Evolutionary conservation across 2,113 vertebrate genomes (phyloP).

Genomic region (Gopherus evgoodei): DNA sequence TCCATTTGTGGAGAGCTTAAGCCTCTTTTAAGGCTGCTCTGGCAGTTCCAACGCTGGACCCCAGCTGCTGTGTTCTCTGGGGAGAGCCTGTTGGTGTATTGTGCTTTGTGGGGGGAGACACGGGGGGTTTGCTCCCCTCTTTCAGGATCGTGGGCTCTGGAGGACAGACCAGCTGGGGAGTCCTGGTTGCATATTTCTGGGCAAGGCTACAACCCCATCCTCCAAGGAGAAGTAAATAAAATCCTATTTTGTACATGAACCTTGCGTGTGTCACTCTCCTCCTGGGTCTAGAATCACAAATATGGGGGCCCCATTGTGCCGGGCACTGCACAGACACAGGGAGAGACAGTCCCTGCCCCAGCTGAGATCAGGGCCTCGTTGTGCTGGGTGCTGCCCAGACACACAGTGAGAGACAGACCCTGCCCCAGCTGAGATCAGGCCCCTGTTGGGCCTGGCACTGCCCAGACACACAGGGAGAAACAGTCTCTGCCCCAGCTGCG

Average conservation of each 20-base stretch:
- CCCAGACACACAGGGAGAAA: too few relatives aligned
- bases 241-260: background rate
- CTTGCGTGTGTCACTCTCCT: background rate
- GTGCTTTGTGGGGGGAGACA: background rate
- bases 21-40: background rate
- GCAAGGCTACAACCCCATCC: background rate
- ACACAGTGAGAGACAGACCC: too few relatives aligned
- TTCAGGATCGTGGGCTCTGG: background rate
- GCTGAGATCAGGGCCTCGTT: background rate
- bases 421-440: background rate
- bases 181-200: background rate
- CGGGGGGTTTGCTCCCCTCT: background rate
- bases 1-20: background rate
- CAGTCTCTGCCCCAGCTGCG: too few relatives aligned
- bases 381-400: too few relatives aligned
- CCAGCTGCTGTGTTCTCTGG: background rate
- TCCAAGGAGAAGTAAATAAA: background rate
- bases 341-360: too few relatives aligned
- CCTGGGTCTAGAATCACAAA: background rate
- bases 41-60: too few relatives aligned
- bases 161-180: background rate
- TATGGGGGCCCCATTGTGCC: too few relatives aligned
- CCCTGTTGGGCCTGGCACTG: too few relatives aligned
- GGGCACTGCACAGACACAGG: too few relatives aligned
- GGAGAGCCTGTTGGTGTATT: background rate